Percentiles rank a stretch among this genome's conserved stretches.
Evolutionary conservation across 2,113 vertebrate species (phyloP).

Genomic region (Anser brachyrhynchus): DNA sequence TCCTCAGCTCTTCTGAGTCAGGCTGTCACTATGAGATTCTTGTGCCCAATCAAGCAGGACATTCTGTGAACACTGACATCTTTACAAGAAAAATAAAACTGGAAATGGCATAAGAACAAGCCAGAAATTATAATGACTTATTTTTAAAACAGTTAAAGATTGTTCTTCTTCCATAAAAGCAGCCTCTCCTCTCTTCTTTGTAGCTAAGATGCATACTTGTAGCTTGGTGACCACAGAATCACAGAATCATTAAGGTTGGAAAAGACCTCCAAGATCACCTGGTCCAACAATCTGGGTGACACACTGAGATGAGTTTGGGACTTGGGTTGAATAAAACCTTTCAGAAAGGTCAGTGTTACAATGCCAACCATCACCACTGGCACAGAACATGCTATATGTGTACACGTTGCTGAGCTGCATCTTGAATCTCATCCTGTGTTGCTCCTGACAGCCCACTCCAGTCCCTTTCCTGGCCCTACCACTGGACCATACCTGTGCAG

Average conservation of each 20-base stretch:
- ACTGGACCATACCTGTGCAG: background rate
- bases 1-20: background rate
- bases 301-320: background rate
- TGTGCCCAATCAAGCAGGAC: background rate
- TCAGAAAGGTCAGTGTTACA: background rate
- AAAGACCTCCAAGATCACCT: too few relatives aligned
- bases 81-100: background rate
- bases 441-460: background rate
- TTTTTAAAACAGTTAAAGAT: background rate
- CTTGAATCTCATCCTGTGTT: background rate
- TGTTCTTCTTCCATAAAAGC: background rate
- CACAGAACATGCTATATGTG: background rate
- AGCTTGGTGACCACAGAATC: background rate
- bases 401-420: background rate
- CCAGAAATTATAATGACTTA: background rate
- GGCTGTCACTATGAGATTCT: background rate
- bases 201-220: background rate
- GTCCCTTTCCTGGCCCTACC: background rate
- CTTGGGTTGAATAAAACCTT: background rate
- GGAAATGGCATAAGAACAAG: background rate
- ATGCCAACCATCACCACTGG: fast-evolving
- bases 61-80: background rate
- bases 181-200: background rate
- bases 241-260: too few relatives aligned
- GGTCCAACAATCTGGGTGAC: background rate